These are phyloP conservation scores for Gorsachius goisagi DNA, from an alignment of 2,113 vertebrate species.

Conservation along the genomic window DNA sequence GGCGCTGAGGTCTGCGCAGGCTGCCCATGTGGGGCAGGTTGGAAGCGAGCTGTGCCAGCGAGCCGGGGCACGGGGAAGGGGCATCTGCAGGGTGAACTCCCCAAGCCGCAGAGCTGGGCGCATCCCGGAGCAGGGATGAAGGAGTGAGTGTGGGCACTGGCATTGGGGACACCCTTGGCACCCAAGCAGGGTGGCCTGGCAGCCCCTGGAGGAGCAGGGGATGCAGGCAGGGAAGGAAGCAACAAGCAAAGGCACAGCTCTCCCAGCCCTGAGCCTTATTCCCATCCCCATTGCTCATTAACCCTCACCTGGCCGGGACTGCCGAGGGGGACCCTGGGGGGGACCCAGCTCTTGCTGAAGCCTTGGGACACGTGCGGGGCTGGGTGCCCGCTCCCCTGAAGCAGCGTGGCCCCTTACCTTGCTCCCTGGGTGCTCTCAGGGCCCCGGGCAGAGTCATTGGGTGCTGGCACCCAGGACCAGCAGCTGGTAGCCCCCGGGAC, in stretches of 20 bases:
- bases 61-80: fast-evolving
- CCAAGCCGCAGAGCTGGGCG: not conserved
- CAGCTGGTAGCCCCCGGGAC: not conserved
- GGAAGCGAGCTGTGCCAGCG: not conserved
- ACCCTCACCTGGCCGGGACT: not conserved
- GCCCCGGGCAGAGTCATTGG: not conserved
- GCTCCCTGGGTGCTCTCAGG: not conserved
- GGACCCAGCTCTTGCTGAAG: not conserved
- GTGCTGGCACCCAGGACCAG: not conserved
- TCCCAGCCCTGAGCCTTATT: not conserved
- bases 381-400: not conserved
- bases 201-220: not conserved
- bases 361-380: fast-evolving
- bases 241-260: not conserved
- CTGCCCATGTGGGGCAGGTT: not conserved
- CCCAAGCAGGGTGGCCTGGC: not conserved
- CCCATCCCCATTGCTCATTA: not conserved
- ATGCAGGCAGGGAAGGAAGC: not conserved
- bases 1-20: not conserved
- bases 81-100: not conserved
- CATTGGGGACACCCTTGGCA: not conserved
- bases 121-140: not conserved
- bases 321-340: too few species aligned
- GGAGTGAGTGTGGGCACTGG: fast-evolving
- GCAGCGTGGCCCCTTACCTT: not conserved